A percentile compares a stretch with the other conserved stretches of the same genome.
Evolutionary conservation across 2,888 invertebrate species (phyloP).

Genomic region (Allophyes oxyacanthae): DNA sequence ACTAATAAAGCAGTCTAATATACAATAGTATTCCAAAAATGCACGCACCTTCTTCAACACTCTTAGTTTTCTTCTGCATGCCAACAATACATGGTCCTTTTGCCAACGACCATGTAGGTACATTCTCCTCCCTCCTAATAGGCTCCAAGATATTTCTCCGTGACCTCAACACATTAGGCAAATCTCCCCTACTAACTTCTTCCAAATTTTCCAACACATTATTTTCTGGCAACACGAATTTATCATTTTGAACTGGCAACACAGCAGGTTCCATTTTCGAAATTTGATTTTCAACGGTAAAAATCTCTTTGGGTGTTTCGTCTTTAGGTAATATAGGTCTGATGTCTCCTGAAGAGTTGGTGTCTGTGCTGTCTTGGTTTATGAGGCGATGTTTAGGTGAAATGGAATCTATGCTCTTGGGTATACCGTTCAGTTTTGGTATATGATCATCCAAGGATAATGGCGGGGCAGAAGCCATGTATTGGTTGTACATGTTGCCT

Average conservation of each 20-base stretch:
- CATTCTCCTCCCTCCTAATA: conserved; percentile 74
- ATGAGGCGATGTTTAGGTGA: conserved; percentile 68
- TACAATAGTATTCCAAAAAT: conserved; percentile 2
- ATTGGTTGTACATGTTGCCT: conserved; percentile 87
- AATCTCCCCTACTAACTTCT: conserved; percentile 63
- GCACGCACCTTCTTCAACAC: conserved; percentile 59
- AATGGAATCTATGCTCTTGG: conserved; percentile 68
- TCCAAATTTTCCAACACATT: conserved; percentile 46
- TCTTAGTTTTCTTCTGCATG: conserved; percentile 73
- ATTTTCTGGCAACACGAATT: conserved; percentile 37
- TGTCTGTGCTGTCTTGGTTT: conserved; percentile 80
- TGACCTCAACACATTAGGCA: conserved; percentile 76
- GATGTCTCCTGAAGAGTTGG: conserved; percentile 81
- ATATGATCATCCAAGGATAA: conserved; percentile 72
- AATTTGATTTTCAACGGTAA: conserved; percentile 80
- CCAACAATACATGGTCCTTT: conserved; percentile 82
- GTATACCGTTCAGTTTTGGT: conserved; percentile 72
- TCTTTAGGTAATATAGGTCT: conserved; percentile 70
- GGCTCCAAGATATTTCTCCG: conserved; percentile 83
- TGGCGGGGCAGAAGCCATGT: conserved; percentile 84
- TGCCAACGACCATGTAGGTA: conserved; percentile 83
- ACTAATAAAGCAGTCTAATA: too few species aligned
- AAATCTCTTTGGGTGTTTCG: conserved; percentile 67
- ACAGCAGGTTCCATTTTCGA: conserved; percentile 69
- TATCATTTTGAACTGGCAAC: conserved; percentile 61